A percentile compares a stretch with the other conserved stretches of the same genome.
Evolutionary conservation across 2,113 vertebrate genomes (phyloP).

Genomic region (Asarcornis scutulata): DNA sequence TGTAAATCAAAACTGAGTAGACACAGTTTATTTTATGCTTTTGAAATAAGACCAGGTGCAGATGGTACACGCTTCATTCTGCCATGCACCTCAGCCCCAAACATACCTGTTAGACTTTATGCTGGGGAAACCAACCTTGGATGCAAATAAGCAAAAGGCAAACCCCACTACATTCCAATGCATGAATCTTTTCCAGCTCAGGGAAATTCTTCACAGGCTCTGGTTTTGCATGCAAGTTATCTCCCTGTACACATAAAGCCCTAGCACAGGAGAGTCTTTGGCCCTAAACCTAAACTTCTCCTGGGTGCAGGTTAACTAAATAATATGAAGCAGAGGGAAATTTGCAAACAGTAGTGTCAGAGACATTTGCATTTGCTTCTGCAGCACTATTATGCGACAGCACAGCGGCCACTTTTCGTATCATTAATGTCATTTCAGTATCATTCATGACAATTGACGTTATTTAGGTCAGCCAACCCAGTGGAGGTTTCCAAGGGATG

Average conservation of each 20-base stretch:
- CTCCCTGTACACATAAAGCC: neutral
- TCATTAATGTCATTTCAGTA: too few species aligned
- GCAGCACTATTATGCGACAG: neutral
- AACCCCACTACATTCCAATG: neutral
- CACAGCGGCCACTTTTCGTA: neutral
- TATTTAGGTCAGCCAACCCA: neutral
- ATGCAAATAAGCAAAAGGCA: neutral
- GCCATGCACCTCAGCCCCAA: neutral
- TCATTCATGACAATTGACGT: neutral
- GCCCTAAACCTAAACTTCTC: neutral
- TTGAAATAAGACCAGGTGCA: neutral
- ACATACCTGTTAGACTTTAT: neutral
- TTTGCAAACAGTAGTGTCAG: accelerated
- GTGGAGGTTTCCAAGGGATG: neutral
- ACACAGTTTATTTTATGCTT: neutral
- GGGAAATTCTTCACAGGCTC: neutral
- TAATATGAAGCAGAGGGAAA: neutral
- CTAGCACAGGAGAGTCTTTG: neutral
- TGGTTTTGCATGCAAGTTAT: neutral
- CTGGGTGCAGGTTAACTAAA: accelerated
- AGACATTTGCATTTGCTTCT: neutral
- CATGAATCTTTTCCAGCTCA: neutral
- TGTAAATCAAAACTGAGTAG: neutral
- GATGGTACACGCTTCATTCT: neutral
- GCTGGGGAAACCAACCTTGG: neutral